These are phyloP conservation scores for Dasyornis broadbenti DNA, from an alignment of 2,113 vertebrate species.

Conservation along the genomic window DNA sequence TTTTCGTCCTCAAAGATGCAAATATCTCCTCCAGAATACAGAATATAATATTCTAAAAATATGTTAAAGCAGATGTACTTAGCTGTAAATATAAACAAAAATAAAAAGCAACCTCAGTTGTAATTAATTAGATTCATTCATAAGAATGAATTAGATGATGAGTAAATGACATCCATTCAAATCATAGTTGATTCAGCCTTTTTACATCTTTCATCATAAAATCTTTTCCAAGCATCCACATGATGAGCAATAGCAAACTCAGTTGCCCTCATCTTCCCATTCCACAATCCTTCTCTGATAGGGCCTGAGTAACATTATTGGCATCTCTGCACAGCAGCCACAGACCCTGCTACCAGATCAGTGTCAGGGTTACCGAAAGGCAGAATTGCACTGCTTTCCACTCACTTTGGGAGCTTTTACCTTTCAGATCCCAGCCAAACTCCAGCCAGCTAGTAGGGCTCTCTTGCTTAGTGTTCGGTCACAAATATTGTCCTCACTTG, in stretches of 20 bases:
- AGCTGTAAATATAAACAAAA: constrained; percentile 33
- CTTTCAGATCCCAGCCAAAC: neutral
- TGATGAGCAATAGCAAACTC: neutral
- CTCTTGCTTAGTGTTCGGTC: neutral
- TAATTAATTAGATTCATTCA: constrained; percentile 35
- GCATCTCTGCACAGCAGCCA: neutral
- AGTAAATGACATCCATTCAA: constrained; percentile 14
- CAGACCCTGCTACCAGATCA: neutral
- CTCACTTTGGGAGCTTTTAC: neutral
- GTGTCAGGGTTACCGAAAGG: neutral
- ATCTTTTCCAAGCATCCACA: neutral
- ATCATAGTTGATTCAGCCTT: neutral
- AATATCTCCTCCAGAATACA: neutral
- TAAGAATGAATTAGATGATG: constrained; percentile 6
- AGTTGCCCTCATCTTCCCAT: neutral
- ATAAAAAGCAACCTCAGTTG: neutral
- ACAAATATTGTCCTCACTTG: neutral
- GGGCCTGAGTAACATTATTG: no score
- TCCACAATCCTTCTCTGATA: neutral
- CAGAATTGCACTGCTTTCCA: neutral
- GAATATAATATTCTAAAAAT: constrained; percentile 27
- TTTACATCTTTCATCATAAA: neutral
- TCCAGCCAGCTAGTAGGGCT: neutral
- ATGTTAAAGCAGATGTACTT: neutral
- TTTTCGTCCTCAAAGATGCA: neutral